Evolutionary conservation across 2,888 invertebrate genomes (phyloP).

Genomic region (Aricia artaxerxes): DNA sequence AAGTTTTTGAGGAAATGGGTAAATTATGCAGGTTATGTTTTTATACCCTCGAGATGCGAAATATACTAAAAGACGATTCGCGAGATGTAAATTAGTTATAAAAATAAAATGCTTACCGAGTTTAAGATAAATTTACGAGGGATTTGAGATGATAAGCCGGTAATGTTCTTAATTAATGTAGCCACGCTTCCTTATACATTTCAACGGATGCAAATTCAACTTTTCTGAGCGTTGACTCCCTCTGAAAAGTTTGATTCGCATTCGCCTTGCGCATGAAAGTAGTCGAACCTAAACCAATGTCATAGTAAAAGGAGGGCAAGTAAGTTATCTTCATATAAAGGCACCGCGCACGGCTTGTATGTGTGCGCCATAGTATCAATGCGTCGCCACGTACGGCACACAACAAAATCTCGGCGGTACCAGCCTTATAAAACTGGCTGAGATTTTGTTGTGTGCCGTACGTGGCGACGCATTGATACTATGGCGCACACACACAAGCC

Average conservation of each 20-base stretch:
- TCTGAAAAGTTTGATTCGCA: neutral
- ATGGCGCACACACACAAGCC: too few relatives aligned
- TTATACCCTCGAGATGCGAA: conserved; percentile 12
- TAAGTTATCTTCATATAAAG: too few relatives aligned
- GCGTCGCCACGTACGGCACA: too few relatives aligned
- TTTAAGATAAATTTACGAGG: conserved; percentile 9
- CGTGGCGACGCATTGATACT: too few relatives aligned
- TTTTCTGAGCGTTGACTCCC: neutral
- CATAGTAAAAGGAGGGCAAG: too few relatives aligned
- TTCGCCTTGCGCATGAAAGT: neutral
- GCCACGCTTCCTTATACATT: neutral
- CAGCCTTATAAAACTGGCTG: too few relatives aligned
- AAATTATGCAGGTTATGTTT: conserved; percentile 30
- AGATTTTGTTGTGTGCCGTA: too few relatives aligned
- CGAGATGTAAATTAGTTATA: conserved; percentile 28
- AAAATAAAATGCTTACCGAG: conserved; percentile 19
- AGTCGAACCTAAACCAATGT: neutral
- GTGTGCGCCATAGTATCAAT: too few relatives aligned
- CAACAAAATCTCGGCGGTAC: too few relatives aligned
- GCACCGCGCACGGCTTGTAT: too few relatives aligned
- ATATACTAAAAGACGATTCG: conserved; percentile 21
- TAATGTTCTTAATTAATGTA: conserved; percentile 13
- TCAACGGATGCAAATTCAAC: neutral
- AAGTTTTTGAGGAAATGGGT: conserved; percentile 18
- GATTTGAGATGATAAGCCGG: conserved; percentile 9